phyloP scores from a whole-genome alignment of 2,888 invertebrate genomes.

The Metallyticus violacea region DNA sequence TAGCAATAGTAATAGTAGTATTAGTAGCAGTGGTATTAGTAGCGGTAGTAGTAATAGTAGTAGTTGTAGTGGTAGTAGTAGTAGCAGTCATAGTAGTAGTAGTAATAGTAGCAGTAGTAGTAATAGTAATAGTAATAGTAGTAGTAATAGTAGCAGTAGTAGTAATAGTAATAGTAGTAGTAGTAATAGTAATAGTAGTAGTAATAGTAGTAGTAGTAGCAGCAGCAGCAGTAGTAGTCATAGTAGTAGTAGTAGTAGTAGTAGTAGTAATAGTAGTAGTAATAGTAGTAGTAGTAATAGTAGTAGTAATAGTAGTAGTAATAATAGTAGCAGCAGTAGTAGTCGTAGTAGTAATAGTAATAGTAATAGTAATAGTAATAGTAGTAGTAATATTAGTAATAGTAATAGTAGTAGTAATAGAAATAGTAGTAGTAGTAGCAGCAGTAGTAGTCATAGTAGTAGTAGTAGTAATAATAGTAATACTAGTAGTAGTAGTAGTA shows the following conservation, averaged over 20 bases:
- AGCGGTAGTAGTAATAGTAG: neutral
- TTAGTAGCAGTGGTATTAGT: too few species aligned
- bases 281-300: neutral
- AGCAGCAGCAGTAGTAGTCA: neutral
- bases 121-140: neutral
- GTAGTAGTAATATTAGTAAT: neutral
- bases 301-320: neutral
- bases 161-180: neutral
- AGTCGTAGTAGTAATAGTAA: too few species aligned
- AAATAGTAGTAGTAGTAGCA: neutral
- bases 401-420: neutral
- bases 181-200: neutral
- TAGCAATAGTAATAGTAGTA: too few species aligned
- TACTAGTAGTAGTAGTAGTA: neutral
- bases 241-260: neutral
- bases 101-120: neutral
- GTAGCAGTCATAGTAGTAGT: too few species aligned
- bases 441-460: too few species aligned
- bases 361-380: neutral
- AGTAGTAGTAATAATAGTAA: too few species aligned
- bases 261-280: neutral
- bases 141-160: neutral
- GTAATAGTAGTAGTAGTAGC: neutral
- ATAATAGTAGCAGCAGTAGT: too few species aligned
- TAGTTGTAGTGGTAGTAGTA: neutral